These are phyloP conservation scores for Zaprionus davidi DNA, from an alignment of 1,140 invertebrate genomes.

Conservation along the genomic window DNA sequence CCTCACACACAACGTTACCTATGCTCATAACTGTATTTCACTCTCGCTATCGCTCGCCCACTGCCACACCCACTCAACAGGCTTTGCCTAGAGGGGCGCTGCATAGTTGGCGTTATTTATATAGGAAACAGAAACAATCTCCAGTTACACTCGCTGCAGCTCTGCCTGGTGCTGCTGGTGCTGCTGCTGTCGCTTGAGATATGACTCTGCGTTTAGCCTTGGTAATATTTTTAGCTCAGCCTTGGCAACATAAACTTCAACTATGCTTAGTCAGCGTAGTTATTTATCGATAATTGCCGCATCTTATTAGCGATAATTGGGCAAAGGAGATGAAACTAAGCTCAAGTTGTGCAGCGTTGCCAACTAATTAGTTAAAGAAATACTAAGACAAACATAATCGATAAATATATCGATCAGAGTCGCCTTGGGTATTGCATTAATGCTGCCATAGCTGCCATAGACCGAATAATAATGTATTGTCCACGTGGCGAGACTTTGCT, in stretches of 20 bases:
- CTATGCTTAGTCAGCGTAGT: background rate
- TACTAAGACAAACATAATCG: slow-evolving; percentile 43
- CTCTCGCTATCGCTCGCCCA: background rate
- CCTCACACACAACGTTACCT: background rate
- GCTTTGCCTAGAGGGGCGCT: slow-evolving; percentile 3
- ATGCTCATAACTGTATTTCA: slow-evolving; percentile 2
- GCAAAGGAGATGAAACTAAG: background rate
- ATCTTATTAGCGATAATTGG: slow-evolving; percentile 2
- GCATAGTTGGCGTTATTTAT: slow-evolving; percentile 61
- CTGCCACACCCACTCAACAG: background rate
- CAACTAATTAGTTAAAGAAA: background rate
- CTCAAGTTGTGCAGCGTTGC: background rate
- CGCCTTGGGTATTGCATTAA: background rate
- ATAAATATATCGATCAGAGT: slow-evolving; percentile 44
- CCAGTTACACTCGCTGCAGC: slow-evolving; percentile 4
- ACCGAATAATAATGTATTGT: slow-evolving; percentile 13
- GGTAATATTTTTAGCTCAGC: slow-evolving; percentile 52
- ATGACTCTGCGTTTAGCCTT: slow-evolving; percentile 66
- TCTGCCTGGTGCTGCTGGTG: background rate
- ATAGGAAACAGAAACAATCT: slow-evolving; percentile 38
- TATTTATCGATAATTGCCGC: slow-evolving; percentile 7
- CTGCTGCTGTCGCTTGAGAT: slow-evolving; percentile 22
- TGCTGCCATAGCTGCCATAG: background rate
- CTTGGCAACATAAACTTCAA: slow-evolving; percentile 18
- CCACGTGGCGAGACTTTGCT: background rate